Conservation (phyloP, 2,113 vertebrate genomes). For the Myanophis thanlyinensis region DNA sequence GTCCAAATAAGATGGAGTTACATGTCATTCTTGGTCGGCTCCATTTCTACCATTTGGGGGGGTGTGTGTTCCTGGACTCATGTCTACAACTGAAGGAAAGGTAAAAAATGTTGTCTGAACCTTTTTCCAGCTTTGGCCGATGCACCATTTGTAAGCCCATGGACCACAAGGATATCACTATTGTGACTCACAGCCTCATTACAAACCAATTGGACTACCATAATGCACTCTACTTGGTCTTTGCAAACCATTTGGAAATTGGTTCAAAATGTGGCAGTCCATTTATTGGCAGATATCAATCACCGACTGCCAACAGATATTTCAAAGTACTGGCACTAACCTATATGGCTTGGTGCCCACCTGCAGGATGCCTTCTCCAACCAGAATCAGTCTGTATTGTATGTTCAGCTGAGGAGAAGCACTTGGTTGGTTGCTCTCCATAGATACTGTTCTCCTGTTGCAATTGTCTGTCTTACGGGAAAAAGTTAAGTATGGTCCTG, state of each 20-base stretch:
- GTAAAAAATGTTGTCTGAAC: background rate
- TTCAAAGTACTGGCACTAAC: background rate
- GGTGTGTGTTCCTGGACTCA: no score
- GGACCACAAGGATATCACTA: background rate
- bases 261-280: background rate
- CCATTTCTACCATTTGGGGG: background rate
- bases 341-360: background rate
- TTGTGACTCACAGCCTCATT: background rate
- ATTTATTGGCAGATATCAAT: background rate
- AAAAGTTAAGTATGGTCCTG: background rate
- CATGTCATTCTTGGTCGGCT: background rate
- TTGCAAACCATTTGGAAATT: background rate
- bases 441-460: background rate
- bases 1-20: background rate
- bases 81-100: background rate
- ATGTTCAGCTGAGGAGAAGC: background rate
- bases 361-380: background rate
- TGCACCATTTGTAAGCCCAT: background rate
- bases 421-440: background rate
- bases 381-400: background rate
- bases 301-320: background rate
- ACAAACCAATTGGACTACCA: background rate
- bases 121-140: background rate
- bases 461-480: background rate
- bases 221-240: background rate